phyloP scores from a whole-genome alignment of 2,113 vertebrate genomes.

The Grammomys dolichurus region DNA sequence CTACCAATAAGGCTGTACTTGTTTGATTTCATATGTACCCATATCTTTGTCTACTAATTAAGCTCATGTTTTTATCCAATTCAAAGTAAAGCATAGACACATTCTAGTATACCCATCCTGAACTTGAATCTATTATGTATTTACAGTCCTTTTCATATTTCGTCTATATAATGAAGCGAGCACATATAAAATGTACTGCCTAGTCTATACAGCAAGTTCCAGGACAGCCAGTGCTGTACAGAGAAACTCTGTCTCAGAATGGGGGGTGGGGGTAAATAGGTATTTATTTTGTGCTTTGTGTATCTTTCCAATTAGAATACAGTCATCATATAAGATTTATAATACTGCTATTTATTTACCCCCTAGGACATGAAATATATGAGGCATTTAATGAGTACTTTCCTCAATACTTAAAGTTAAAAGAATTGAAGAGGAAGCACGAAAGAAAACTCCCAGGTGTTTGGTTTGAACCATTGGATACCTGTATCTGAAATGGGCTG shows the following conservation, averaged over 20 bases:
- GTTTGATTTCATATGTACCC: background rate
- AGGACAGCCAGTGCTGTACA: background rate
- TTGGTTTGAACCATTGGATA: slow-evolving; percentile 9
- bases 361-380: background rate
- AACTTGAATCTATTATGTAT: slow-evolving; percentile 2
- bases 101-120: background rate
- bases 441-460: background rate
- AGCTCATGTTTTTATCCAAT: slow-evolving; percentile 6
- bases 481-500: background rate
- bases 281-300: background rate
- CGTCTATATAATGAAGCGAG: background rate
- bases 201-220: background rate
- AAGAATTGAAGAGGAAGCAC: background rate
- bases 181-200: background rate
- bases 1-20: background rate
- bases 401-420: slow-evolving; percentile 8
- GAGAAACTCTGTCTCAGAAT: background rate
- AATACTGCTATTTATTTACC: slow-evolving; percentile 23
- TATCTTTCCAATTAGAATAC: background rate
- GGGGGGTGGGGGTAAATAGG: background rate
- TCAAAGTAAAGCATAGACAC: slow-evolving; percentile 11
- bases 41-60: background rate
- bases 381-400: slow-evolving; percentile 30
- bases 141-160: background rate
- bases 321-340: background rate